Conservation (phyloP, 1,140 invertebrate genomes). For the Brachionus koreanus region DNA sequence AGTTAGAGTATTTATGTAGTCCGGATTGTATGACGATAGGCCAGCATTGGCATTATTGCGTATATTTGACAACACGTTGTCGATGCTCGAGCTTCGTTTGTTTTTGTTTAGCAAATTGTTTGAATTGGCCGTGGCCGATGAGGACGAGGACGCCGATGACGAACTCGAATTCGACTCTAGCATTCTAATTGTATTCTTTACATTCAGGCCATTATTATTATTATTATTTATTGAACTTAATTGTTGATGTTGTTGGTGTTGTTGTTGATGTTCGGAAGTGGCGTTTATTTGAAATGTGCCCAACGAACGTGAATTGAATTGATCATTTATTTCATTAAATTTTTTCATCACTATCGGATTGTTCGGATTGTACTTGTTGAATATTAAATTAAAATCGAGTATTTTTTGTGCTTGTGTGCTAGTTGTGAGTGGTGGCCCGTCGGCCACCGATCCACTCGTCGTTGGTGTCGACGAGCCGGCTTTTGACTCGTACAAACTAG, state of each 20-base stretch:
- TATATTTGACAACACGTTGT: constrained; percentile 1
- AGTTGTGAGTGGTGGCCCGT: no score
- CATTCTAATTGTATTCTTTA: constrained; percentile 34
- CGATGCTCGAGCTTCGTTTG: constrained; percentile 32
- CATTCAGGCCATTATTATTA: background rate
- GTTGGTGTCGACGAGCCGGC: no score
- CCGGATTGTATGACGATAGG: background rate
- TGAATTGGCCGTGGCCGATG: background rate
- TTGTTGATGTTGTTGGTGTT: background rate
- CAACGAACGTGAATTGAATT: constrained; percentile 13
- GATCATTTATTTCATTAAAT: background rate
- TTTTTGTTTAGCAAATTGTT: background rate
- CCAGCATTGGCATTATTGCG: background rate
- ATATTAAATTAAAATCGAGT: constrained; percentile 7
- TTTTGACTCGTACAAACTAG: constrained; percentile 39
- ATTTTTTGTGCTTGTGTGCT: background rate
- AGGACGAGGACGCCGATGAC: background rate
- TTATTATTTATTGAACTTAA: no score
- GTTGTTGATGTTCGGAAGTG: background rate
- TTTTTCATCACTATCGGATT: background rate
- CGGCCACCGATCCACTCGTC: no score
- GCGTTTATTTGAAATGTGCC: background rate
- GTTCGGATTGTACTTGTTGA: constrained; percentile 26
- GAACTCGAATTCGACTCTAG: background rate
- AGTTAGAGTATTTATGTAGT: background rate